Evolutionary conservation across 2,888 invertebrate species (phyloP).

Genomic region (Tetranychus piercei): DNA sequence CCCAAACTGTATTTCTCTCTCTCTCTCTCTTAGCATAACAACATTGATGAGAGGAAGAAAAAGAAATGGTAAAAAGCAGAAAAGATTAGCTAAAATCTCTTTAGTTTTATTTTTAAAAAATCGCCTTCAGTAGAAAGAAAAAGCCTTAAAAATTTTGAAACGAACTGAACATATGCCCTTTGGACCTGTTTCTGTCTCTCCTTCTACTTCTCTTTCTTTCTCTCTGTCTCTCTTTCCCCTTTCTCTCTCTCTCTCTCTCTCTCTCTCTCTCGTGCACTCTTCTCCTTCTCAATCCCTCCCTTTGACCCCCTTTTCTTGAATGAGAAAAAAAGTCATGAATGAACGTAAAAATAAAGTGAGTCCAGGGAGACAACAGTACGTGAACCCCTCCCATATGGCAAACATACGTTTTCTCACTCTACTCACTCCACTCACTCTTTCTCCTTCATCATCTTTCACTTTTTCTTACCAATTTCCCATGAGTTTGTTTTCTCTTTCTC

Average conservation of each 20-base stretch:
- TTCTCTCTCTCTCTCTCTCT: background rate
- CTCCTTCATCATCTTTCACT: conserved; percentile 1
- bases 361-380: background rate
- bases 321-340: background rate
- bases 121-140: too few relatives aligned
- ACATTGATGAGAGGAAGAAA: too few relatives aligned
- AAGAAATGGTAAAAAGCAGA: too few relatives aligned
- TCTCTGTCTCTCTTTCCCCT: background rate
- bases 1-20: too few relatives aligned
- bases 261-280: background rate
- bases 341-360: background rate
- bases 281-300: background rate
- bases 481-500: background rate
- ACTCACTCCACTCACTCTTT: background rate
- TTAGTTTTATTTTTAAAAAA: too few relatives aligned
- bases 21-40: too few relatives aligned
- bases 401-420: background rate
- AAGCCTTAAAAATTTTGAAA: background rate
- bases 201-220: background rate
- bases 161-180: background rate
- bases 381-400: background rate
- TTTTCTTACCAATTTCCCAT: background rate
- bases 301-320: background rate
- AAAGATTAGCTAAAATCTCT: too few relatives aligned
- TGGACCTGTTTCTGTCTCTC: background rate